A percentile compares a stretch with the other conserved stretches of the same genome.
Evolutionary conservation across 2,113 vertebrate species (phyloP).

Genomic region (Hippocampus zosterae): DNA sequence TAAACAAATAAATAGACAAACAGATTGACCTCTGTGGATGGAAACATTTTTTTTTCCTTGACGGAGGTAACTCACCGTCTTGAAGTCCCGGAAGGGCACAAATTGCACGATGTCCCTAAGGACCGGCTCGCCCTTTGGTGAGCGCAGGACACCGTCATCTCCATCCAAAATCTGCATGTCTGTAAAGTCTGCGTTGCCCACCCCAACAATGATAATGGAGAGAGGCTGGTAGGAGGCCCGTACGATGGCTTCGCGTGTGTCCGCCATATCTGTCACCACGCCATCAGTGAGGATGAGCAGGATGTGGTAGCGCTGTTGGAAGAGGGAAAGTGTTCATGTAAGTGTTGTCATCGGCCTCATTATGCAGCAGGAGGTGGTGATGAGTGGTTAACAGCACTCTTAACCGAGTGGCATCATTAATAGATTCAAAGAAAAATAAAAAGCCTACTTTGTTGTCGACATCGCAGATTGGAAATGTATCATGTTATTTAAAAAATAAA

Average conservation of each 20-base stretch:
- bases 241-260: slow-evolving; percentile 91
- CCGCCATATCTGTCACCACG: slow-evolving; percentile 91
- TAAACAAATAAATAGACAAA: neutral
- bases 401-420: slow-evolving; percentile 1
- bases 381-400: slow-evolving; percentile 7
- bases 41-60: neutral
- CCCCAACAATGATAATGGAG: slow-evolving; percentile 92
- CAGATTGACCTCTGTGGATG: neutral
- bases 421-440: neutral
- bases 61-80: slow-evolving; percentile 78
- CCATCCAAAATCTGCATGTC: slow-evolving; percentile 95
- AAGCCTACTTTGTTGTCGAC: neutral
- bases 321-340: slow-evolving; percentile 24
- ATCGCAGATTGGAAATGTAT: neutral
- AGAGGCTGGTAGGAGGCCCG: slow-evolving; percentile 89
- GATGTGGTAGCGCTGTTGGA: slow-evolving; percentile 85
- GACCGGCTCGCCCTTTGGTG: slow-evolving; percentile 84
- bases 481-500: neutral
- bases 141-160: slow-evolving; percentile 83
- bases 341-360: slow-evolving; percentile 13
- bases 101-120: slow-evolving; percentile 92
- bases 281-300: slow-evolving; percentile 93
- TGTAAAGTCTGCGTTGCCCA: slow-evolving; percentile 93
- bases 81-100: slow-evolving; percentile 93
- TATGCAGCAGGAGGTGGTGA: slow-evolving; percentile 10